Evolutionary conservation across 2,797 vertebrate species (phyloP), one percentile per base, ranked within the genome.

Genomic region (Dipus sagitta): DNA sequence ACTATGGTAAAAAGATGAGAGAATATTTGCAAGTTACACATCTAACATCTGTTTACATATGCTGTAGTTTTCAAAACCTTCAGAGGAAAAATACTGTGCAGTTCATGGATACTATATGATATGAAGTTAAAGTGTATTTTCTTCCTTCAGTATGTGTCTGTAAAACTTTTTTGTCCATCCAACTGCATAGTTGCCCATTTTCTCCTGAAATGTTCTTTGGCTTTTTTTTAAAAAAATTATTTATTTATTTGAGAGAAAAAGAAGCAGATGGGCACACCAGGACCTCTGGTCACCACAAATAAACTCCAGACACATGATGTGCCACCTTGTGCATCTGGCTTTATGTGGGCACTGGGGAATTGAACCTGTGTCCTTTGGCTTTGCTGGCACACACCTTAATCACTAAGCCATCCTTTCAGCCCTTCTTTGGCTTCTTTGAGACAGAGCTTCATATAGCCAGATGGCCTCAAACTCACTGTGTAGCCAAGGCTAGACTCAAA

Each of bases 51-150:
- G 1, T 82, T 83, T 90, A 52, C 18, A 21, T 72, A 30, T 42
- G n/a, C 14, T 78, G 52, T 68, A 89, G 24, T 54, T 75, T 58
- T 81, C 92, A 34, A 88, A 47, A 91, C n/a, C 68, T 74, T n/a
- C 60, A 82, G 34, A 30, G 71, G 4, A 23, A 65, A 93, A 67
- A 30, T 76, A n/a, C 20, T 80, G 26, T 26, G 4, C 14, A 38
- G 2, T 20, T 67, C 24, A 23, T 20, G 20, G 15, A n/a, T 80
- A 20, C 34, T 68, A 62, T 47, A 47, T 30, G 65, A 62, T 47
- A 47, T 30, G 65, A 92, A 32, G 24, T 81, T 75, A 5, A 80
- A 24, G 28, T 71, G 2, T 77, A 9, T 6, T 75, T 75, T 87
- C 28, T 91, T 88, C 70, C 75, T 62, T 13, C 12, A 6, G 0